A percentile compares a stretch with the other conserved stretches of the same genome.
Evolutionary conservation across 2,888 invertebrate species (phyloP).

Genomic region (Polymixis flavicincta): DNA sequence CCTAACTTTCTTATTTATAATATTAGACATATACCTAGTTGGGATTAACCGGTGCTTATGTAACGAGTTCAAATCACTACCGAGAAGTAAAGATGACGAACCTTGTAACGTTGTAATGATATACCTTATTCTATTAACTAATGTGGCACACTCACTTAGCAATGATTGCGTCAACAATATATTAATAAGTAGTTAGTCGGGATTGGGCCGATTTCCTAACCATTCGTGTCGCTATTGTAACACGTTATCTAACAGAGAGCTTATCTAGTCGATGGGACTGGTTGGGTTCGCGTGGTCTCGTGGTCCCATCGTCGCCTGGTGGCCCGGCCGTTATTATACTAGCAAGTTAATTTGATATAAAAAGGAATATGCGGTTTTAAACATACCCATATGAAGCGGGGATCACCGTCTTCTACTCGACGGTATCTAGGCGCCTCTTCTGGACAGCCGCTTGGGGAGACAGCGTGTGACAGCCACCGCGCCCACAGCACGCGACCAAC

Average conservation of each 20-base stretch:
- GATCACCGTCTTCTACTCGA: background rate
- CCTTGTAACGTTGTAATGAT: conserved; percentile 29
- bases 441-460: background rate
- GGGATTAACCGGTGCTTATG: conserved; percentile 32
- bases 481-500: background rate
- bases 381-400: background rate
- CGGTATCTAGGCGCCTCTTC: background rate
- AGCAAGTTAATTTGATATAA: background rate
- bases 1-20: conserved; percentile 23
- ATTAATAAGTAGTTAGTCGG: conserved; percentile 18
- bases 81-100: conserved; percentile 35
- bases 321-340: too few relatives aligned
- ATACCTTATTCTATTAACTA: conserved; percentile 50
- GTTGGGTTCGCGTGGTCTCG: background rate
- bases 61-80: conserved; percentile 56
- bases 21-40: conserved; percentile 28
- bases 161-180: conserved; percentile 30
- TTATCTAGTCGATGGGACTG: background rate
- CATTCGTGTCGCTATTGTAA: conserved; percentile 14
- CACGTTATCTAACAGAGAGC: conserved; percentile 25
- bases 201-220: conserved; percentile 36
- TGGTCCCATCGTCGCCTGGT: too few relatives aligned
- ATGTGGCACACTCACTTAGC: conserved; percentile 47
- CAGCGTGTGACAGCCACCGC: background rate
- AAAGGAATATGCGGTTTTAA: background rate